Conservation (phyloP, 2,888 invertebrate species). For the Luperina nickerlii region DNA sequence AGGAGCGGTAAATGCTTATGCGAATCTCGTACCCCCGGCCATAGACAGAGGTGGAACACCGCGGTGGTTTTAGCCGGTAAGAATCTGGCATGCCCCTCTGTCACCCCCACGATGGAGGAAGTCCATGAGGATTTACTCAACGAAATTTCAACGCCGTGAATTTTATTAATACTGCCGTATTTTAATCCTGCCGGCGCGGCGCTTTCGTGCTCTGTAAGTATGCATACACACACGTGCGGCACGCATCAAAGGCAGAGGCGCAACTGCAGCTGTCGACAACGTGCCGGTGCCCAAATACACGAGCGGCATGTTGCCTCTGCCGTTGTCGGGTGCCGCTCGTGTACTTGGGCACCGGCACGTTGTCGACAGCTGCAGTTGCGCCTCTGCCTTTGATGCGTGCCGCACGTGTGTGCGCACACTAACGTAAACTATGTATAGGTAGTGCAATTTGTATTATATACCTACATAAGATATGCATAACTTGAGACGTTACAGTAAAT, state of each 20-base stretch:
- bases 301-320: too few relatives aligned
- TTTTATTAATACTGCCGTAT: background rate
- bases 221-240: background rate
- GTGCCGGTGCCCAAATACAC: background rate
- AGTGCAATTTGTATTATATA: conserved; percentile 51
- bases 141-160: too few relatives aligned
- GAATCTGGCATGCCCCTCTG: too few relatives aligned
- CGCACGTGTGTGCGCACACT: background rate
- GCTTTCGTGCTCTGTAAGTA: background rate
- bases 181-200: too few relatives aligned
- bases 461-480: conserved; percentile 17
- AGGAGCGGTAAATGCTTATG: too few relatives aligned
- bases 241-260: too few relatives aligned
- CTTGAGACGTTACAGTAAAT: conserved; percentile 7
- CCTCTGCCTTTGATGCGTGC: background rate
- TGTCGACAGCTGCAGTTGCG: background rate
- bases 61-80: too few relatives aligned
- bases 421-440: conserved; percentile 19
- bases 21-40: too few relatives aligned
- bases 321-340: background rate
- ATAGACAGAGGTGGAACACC: too few relatives aligned
- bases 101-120: too few relatives aligned
- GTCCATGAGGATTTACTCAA: too few relatives aligned
- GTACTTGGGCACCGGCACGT: background rate
- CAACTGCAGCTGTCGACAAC: background rate